These are phyloP conservation scores for Hystrix cristata DNA, from an alignment of 2,113 vertebrate species.

Conservation along the genomic window DNA sequence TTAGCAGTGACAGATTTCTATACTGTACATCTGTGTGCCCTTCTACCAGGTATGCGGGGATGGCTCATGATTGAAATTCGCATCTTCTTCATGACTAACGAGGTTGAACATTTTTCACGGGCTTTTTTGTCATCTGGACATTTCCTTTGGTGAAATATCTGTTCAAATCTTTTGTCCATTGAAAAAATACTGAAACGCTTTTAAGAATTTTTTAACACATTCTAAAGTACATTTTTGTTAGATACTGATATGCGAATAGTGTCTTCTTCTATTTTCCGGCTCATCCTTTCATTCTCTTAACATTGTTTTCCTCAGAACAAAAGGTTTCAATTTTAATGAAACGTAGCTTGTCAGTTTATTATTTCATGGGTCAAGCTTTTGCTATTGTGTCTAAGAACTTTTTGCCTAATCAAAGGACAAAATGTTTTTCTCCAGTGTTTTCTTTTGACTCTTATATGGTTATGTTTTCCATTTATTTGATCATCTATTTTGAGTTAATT, in stretches of 20 bases:
- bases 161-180: not conserved
- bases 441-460: not conserved
- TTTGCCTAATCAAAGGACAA: not conserved
- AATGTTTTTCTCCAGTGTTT: not conserved
- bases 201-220: not conserved
- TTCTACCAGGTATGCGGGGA: not conserved
- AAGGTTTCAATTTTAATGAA: not conserved
- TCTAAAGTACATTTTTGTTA: slow-evolving; percentile 1
- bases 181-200: not conserved
- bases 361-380: not conserved
- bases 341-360: not conserved
- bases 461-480: not conserved
- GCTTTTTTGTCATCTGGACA: not conserved
- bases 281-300: not conserved
- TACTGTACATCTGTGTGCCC: not conserved
- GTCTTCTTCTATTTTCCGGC: not conserved
- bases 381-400: not conserved
- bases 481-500: not conserved
- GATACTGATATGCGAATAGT: not conserved
- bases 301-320: not conserved
- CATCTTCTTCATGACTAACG: not conserved
- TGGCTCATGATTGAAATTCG: not conserved
- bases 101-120: not conserved
- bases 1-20: not conserved
- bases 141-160: not conserved